phyloP scores from a whole-genome alignment of 2,113 vertebrate species.

The Speoplatyrhinus poulsoni region DNA sequence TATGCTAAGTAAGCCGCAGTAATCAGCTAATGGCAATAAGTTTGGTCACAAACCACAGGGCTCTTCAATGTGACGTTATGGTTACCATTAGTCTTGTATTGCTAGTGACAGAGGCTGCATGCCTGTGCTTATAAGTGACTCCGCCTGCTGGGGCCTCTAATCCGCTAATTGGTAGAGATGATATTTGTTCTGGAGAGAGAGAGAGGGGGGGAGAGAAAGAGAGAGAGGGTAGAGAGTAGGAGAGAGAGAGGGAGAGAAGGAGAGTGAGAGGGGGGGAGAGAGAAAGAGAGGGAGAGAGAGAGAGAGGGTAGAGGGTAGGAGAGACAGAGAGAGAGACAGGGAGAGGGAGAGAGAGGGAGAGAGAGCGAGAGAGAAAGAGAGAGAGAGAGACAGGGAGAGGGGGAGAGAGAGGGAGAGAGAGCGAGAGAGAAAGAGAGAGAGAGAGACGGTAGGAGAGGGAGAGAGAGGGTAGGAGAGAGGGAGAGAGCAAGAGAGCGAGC shows the following conservation, averaged over 20 bases:
- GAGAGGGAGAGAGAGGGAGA: background rate
- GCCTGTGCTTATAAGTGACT: constrained; percentile 57
- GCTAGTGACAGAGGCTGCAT: constrained; percentile 58
- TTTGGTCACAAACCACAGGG: constrained; percentile 42
- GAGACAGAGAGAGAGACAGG: background rate
- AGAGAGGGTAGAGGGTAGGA: background rate
- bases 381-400: background rate
- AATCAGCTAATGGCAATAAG: constrained; percentile 67
- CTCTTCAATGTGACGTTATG: constrained; percentile 52
- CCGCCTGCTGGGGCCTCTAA: constrained; percentile 50
- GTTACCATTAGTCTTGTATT: constrained; percentile 61
- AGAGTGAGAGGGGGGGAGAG: too few species aligned
- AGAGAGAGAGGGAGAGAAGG: too few species aligned
- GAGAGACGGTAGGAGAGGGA: background rate
- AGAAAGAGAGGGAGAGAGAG: background rate
- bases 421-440: background rate
- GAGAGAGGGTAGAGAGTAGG: too few species aligned
- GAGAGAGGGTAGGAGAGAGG: background rate
- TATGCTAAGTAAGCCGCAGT: constrained; percentile 56
- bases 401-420: background rate
- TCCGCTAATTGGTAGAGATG: constrained; percentile 64
- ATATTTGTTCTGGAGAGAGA: background rate
- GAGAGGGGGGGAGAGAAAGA: background rate
- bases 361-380: background rate
- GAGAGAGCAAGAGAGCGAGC: too few species aligned